A percentile compares a stretch with the other conserved stretches of the same genome.
Evolutionary conservation across 2,797 vertebrate genomes (phyloP).

Genomic region (Telmatherina bonti): DNA sequence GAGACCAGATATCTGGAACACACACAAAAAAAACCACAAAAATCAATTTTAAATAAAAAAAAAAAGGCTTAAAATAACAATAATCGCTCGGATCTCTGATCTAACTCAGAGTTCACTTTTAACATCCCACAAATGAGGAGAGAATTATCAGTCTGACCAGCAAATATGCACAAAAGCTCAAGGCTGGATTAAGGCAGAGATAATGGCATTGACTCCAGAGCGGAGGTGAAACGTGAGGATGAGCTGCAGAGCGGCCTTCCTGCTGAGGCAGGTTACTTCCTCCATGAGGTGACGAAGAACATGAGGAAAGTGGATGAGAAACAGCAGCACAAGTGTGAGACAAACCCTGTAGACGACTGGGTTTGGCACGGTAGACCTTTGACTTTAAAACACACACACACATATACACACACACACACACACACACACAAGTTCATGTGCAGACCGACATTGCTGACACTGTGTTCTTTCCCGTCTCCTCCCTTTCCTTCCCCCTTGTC

Average conservation of each 20-base stretch:
- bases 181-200: background rate
- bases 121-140: background rate
- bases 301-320: constrained; percentile 3
- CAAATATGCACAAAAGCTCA: background rate
- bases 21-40: constrained; percentile 38
- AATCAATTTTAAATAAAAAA: constrained; percentile 30
- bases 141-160: background rate
- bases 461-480: constrained; percentile 54
- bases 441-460: constrained; percentile 54
- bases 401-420: background rate
- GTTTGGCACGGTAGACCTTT: constrained; percentile 9
- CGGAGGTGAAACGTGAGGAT: constrained; percentile 8
- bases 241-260: background rate
- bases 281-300: background rate
- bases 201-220: background rate
- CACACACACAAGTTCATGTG: background rate
- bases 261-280: background rate
- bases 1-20: constrained; percentile 85
- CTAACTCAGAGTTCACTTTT: background rate
- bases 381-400: constrained; percentile 5
- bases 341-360: constrained; percentile 6
- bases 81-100: constrained; percentile 20
- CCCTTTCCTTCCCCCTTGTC: constrained; percentile 55
- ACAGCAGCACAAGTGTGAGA: constrained; percentile 24
- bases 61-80: constrained; percentile 22